These are phyloP conservation scores for Dimorphilus gyrociliatus DNA, from an alignment of 2,888 invertebrate genomes.

Conservation along the genomic window DNA sequence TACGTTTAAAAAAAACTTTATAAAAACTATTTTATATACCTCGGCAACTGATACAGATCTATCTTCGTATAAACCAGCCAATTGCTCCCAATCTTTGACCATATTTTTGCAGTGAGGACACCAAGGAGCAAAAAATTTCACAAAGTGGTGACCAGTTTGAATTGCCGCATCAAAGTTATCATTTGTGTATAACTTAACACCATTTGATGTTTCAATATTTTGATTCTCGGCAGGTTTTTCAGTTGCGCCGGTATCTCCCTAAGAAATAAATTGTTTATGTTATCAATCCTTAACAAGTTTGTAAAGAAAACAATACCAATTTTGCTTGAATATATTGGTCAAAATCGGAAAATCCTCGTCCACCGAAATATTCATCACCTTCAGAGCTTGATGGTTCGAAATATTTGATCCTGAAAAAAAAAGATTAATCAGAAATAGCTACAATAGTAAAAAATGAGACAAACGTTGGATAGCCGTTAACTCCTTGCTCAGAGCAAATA, in stretches of 20 bases:
- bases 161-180: constrained; percentile 56
- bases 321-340: no score
- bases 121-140: constrained; percentile 77
- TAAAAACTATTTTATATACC: no score
- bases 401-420: neutral
- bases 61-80: constrained; percentile 50
- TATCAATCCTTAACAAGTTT: no score
- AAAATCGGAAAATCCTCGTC: no score
- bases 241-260: no score
- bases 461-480: constrained; percentile 24
- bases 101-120: constrained; percentile 67
- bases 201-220: constrained; percentile 3
- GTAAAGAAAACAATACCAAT: neutral
- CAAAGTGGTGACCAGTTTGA: constrained; percentile 58
- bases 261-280: no score
- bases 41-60: constrained; percentile 19
- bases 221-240: no score
- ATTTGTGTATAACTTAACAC: constrained; percentile 45
- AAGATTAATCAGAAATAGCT: neutral
- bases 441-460: neutral
- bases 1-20: no score
- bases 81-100: constrained; percentile 65
- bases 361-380: no score
- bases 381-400: no score
- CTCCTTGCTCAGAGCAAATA: constrained; percentile 20